A percentile compares a stretch with the other conserved stretches of the same genome.
Conservation (phyloP, 2,888 invertebrate species). For the Sipha maydis region DNA sequence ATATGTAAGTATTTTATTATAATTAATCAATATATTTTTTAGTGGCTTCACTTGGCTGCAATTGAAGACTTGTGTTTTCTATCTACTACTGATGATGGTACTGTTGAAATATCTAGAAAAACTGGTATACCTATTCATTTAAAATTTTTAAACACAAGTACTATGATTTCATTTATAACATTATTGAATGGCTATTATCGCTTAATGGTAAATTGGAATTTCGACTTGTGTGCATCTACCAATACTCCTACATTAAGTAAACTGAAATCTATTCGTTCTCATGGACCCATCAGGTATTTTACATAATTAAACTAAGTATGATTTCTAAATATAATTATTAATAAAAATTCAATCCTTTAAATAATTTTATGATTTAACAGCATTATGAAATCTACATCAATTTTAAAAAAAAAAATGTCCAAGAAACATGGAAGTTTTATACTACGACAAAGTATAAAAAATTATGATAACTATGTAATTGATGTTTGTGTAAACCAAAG, state of each 20-base stretch:
- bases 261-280: slow-evolving; percentile 80
- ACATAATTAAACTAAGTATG: background rate
- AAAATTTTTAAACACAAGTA: slow-evolving; percentile 72
- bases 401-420: slow-evolving; percentile 81
- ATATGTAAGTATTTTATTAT: too few relatives aligned
- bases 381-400: slow-evolving; percentile 80
- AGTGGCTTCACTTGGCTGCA: slow-evolving; percentile 81
- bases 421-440: slow-evolving; percentile 84
- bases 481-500: slow-evolving; percentile 75
- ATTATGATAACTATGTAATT: slow-evolving; percentile 82
- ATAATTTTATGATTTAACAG: background rate
- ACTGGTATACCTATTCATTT: slow-evolving; percentile 82
- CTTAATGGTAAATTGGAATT: slow-evolving; percentile 88
- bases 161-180: slow-evolving; percentile 82
- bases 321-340: background rate
- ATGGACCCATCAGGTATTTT: slow-evolving; percentile 86
- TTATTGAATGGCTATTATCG: slow-evolving; percentile 88
- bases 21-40: slow-evolving; percentile 65
- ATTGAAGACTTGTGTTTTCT: slow-evolving; percentile 87
- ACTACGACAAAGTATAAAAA: slow-evolving; percentile 82
- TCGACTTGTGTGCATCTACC: slow-evolving; percentile 86
- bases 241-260: slow-evolving; percentile 81
- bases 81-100: slow-evolving; percentile 77
- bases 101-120: slow-evolving; percentile 80
- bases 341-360: background rate